Percentiles rank a stretch among this genome's conserved stretches.
Conservation (phyloP, 35 echinoderm and acorn worm species). For the Diadema setosum region DNA sequence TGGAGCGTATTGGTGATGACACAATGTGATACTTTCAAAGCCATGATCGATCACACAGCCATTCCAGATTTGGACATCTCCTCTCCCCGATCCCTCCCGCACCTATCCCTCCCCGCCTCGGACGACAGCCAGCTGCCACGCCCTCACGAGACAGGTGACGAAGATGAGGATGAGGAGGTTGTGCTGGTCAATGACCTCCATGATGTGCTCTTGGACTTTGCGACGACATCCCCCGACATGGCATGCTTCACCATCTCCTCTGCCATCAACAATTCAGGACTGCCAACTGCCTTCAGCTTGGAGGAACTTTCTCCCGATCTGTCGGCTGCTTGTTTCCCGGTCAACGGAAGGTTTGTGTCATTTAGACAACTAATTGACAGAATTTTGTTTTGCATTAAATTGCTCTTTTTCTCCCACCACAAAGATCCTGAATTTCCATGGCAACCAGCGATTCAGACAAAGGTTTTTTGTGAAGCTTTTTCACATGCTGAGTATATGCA, state of each 20-base stretch:
- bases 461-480: too few relatives aligned
- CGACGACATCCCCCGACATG: not conserved
- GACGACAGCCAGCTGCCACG: not conserved
- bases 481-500: too few relatives aligned
- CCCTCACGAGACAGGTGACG: not conserved
- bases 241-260: slow-evolving; percentile 8
- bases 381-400: too few relatives aligned
- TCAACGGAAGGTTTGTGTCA: not conserved
- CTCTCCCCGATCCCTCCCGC: slow-evolving; percentile 4
- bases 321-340: not conserved
- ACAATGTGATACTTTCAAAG: too few relatives aligned
- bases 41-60: not conserved
- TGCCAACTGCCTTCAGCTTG: slow-evolving; percentile 3
- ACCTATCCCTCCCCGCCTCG: not conserved
- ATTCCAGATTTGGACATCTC: not conserved
- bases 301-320: not conserved
- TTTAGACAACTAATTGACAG: not conserved
- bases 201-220: slow-evolving; percentile 17
- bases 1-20: too few relatives aligned
- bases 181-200: not conserved
- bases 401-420: too few relatives aligned
- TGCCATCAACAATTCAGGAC: not conserved
- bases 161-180: not conserved
- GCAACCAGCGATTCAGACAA: too few relatives aligned
- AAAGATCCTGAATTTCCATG: too few relatives aligned